Evolutionary conservation across 2,797 vertebrate genomes (phyloP).

Genomic region (Acanthurus lineatus): DNA sequence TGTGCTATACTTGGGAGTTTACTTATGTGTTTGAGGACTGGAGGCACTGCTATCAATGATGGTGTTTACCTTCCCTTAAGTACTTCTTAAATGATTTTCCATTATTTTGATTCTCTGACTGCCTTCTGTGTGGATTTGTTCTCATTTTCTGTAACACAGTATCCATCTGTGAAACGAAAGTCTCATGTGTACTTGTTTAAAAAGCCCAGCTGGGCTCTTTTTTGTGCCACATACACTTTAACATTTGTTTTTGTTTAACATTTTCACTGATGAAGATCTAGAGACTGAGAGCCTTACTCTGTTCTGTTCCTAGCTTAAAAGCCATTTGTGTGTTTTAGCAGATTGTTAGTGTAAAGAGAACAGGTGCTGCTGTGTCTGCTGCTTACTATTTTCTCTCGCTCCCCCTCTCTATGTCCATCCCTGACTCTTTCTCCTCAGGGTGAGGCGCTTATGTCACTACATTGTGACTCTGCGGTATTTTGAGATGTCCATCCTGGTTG

Average conservation of each 20-base stretch:
- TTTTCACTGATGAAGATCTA: background rate
- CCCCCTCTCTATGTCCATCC: background rate
- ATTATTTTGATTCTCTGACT: background rate
- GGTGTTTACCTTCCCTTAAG: background rate
- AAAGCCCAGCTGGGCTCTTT: background rate
- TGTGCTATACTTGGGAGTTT: background rate
- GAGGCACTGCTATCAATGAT: background rate
- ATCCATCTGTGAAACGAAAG: background rate
- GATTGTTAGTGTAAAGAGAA: background rate
- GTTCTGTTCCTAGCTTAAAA: background rate
- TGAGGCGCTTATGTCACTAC: slow-evolving; percentile 94
- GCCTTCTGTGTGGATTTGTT: background rate
- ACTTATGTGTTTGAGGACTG: background rate
- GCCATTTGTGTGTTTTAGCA: background rate
- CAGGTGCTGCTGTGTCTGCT: background rate
- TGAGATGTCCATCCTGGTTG: slow-evolving; percentile 96
- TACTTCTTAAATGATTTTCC: background rate
- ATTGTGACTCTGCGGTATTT: slow-evolving; percentile 95
- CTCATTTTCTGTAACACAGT: background rate
- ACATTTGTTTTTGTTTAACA: background rate
- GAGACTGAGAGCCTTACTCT: background rate
- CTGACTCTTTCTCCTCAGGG: slow-evolving; percentile 78
- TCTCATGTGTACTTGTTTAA: background rate
- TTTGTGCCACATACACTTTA: background rate
- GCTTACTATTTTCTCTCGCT: slow-evolving; percentile 5